phyloP scores from a whole-genome alignment of 2,113 vertebrate genomes.

The Corvus cornix region DNA sequence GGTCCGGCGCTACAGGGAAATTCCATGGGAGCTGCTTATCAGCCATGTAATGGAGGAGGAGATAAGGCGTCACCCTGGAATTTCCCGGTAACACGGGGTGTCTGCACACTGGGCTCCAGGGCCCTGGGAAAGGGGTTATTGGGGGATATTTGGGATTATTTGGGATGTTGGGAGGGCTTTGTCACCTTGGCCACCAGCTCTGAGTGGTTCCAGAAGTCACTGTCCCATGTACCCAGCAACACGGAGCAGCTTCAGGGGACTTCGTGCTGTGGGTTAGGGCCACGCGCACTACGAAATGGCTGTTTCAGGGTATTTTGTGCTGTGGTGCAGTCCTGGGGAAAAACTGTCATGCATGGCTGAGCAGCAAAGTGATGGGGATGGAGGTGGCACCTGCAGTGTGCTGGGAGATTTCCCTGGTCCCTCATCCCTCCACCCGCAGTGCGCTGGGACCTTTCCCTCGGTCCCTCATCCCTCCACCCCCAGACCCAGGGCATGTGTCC shows the following conservation, averaged over 20 bases:
- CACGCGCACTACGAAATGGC: neutral
- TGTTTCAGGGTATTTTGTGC: neutral
- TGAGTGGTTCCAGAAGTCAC: neutral
- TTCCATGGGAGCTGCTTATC: conserved; percentile 34
- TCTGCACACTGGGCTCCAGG: fast-evolving
- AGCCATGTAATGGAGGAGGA: fast-evolving
- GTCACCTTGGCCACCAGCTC: neutral
- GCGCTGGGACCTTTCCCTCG: neutral
- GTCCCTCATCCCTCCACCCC: neutral
- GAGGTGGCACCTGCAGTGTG: fast-evolving
- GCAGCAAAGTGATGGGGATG: neutral
- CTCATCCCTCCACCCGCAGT: fast-evolving
- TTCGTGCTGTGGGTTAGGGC: fast-evolving
- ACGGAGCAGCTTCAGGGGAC: fast-evolving
- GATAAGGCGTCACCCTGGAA: neutral
- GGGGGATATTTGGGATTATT: neutral
- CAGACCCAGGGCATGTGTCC: fast-evolving
- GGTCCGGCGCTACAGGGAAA: neutral
- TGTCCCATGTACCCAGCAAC: fast-evolving
- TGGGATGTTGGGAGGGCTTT: neutral
- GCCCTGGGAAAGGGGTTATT: neutral
- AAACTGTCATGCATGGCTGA: fast-evolving
- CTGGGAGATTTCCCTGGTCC: neutral
- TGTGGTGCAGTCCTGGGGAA: neutral
- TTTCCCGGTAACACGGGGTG: neutral